These are phyloP conservation scores for Temnothorax ravouxi DNA, from an alignment of 2,888 invertebrate genomes.

Conservation along the genomic window DNA sequence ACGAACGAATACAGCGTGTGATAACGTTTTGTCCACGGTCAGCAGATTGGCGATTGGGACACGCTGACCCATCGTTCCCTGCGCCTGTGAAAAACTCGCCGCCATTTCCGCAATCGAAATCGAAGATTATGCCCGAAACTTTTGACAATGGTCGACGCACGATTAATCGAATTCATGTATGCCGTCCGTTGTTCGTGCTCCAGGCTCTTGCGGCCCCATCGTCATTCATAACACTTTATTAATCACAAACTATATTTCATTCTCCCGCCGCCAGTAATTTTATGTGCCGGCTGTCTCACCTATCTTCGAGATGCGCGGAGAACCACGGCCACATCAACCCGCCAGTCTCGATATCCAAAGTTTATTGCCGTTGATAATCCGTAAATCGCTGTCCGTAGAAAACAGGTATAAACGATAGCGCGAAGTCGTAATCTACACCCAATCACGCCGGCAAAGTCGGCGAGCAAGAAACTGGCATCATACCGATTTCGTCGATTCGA, in stretches of 20 bases:
- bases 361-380: slow-evolving; percentile 77
- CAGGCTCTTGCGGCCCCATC: slow-evolving; percentile 18
- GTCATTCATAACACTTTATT: slow-evolving; percentile 68
- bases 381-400: slow-evolving; percentile 76
- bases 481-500: slow-evolving; percentile 57
- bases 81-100: slow-evolving; percentile 37
- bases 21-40: slow-evolving; percentile 74
- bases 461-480: slow-evolving; percentile 60
- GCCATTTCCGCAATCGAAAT: slow-evolving; percentile 30
- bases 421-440: slow-evolving; percentile 73
- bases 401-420: slow-evolving; percentile 70
- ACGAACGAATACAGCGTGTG: slow-evolving; percentile 49
- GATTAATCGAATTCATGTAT: slow-evolving; percentile 60
- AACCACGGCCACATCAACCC: slow-evolving; percentile 68
- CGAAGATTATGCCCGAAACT: slow-evolving; percentile 33
- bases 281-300: slow-evolving; percentile 69
- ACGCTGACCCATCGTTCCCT: slow-evolving; percentile 56
- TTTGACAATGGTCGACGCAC: background rate
- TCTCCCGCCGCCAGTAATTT: slow-evolving; percentile 68
- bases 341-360: slow-evolving; percentile 72
- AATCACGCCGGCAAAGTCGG: slow-evolving; percentile 70
- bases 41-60: slow-evolving; percentile 68
- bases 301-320: slow-evolving; percentile 67
- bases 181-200: slow-evolving; percentile 27
- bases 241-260: slow-evolving; percentile 74